These are phyloP conservation scores for Microvelia longipes DNA, from an alignment of 1,140 invertebrate species.

Conservation along the genomic window DNA sequence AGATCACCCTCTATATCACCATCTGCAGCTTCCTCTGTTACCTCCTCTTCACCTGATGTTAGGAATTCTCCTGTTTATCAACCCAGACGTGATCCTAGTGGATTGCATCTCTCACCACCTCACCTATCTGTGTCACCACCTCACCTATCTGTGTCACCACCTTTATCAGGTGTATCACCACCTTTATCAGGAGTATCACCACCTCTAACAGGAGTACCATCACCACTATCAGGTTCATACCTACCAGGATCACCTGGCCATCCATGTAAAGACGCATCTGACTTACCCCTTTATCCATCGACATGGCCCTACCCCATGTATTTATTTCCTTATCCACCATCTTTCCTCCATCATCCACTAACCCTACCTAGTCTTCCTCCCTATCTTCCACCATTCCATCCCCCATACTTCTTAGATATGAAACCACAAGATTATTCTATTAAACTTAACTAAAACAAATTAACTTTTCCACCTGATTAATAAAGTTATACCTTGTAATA, in stretches of 20 bases:
- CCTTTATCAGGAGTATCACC: not conserved
- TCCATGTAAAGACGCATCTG: not conserved
- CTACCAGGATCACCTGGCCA: constrained; percentile 6
- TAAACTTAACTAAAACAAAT: not conserved
- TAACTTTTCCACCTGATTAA: too few species aligned
- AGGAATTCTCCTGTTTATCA: not conserved
- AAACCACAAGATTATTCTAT: constrained; percentile 7
- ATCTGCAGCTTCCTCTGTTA: not conserved
- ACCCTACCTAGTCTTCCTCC: not conserved
- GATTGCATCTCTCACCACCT: not conserved
- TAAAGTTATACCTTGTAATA: too few species aligned
- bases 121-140: not conserved
- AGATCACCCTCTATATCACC: not conserved
- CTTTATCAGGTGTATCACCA: not conserved
- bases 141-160: not conserved
- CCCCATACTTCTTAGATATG: constrained; percentile 2
- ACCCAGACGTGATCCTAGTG: not conserved
- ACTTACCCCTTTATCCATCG: constrained; percentile 8
- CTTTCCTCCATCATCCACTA: constrained; percentile 1
- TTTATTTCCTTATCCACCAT: constrained; percentile 4
- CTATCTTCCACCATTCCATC: not conserved
- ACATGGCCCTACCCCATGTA: constrained; percentile 5
- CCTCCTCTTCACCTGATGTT: not conserved
- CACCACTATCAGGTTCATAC: constrained; percentile 4
- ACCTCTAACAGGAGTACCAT: not conserved